Evolutionary conservation across 2,797 vertebrate species (phyloP).

Genomic region (Graptemys geographica): DNA sequence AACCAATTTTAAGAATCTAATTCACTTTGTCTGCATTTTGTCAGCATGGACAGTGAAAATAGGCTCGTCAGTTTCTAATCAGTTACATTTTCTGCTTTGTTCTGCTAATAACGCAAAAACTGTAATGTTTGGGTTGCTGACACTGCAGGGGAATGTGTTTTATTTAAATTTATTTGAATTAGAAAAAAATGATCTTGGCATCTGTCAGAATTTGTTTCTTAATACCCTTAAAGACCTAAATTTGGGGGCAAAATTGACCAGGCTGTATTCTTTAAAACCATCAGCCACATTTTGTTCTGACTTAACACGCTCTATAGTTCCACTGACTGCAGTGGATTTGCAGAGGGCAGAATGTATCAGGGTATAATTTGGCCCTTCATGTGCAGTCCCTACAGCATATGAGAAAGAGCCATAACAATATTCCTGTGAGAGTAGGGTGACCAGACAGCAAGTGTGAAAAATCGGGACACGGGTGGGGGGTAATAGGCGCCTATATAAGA

Average conservation of each 20-base stretch:
- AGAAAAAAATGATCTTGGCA: neutral
- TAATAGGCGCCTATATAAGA: no score
- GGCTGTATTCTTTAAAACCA: neutral
- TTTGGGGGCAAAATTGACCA: neutral
- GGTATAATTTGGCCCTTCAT: neutral
- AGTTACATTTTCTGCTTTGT: slow-evolving; percentile 15
- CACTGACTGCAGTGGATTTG: neutral
- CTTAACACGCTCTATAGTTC: neutral
- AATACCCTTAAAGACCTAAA: neutral
- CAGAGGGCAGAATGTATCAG: neutral
- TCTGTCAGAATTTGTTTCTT: neutral
- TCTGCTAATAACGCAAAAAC: neutral
- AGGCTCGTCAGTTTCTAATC: neutral
- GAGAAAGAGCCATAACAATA: neutral
- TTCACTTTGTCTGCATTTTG: neutral
- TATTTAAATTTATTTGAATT: slow-evolving; percentile 3
- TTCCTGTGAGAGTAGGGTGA: neutral
- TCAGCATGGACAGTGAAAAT: neutral
- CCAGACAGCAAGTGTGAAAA: no score
- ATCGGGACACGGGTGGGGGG: no score
- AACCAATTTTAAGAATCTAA: accelerated
- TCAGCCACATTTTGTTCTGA: neutral
- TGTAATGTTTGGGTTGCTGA: neutral
- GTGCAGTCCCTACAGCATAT: neutral
- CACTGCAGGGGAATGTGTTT: neutral